A percentile compares a stretch with the other conserved stretches of the same genome.
These are phyloP conservation scores for Eilema griseolum DNA, from an alignment of 2,888 invertebrate species.

Conservation along the genomic window DNA sequence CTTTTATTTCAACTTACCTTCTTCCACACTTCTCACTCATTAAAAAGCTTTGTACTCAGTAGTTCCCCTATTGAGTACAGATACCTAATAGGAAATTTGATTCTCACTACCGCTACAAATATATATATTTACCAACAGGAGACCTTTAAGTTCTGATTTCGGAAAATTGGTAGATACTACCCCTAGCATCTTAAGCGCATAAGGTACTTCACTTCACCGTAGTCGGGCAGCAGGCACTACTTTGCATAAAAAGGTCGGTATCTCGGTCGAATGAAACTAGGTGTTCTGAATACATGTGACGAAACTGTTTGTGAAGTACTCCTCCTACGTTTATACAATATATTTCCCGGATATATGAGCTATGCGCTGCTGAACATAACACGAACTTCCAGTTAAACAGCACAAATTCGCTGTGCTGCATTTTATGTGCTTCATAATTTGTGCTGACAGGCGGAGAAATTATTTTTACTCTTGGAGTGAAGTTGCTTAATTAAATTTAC, in stretches of 20 bases:
- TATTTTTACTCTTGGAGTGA: background rate
- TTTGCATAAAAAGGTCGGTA: constrained; percentile 59
- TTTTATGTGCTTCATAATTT: constrained; percentile 8
- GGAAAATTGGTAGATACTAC: background rate
- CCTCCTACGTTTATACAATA: constrained; percentile 18
- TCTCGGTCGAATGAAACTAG: constrained; percentile 54
- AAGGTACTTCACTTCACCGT: constrained; percentile 22
- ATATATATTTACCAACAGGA: too few species aligned
- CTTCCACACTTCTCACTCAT: too few species aligned
- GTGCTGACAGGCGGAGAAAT: background rate
- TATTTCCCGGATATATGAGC: constrained; percentile 52
- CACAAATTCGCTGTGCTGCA: background rate
- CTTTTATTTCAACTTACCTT: too few species aligned
- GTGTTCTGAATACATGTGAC: constrained; percentile 51
- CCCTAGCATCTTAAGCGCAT: constrained; percentile 17
- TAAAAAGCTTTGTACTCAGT: too few species aligned
- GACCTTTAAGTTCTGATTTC: too few species aligned
- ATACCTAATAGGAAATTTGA: too few species aligned
- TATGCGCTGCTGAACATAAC: constrained; percentile 38
- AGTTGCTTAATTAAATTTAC: background rate
- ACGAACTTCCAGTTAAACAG: constrained; percentile 23
- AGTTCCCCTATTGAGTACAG: too few species aligned
- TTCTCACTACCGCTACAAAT: too few species aligned
- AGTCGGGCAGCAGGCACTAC: constrained; percentile 41
- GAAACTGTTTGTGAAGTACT: constrained; percentile 37